Percentiles rank a stretch among this genome's conserved stretches.
Evolutionary conservation across 1,140 invertebrate genomes (phyloP).

Genomic region (Diprion similis): DNA sequence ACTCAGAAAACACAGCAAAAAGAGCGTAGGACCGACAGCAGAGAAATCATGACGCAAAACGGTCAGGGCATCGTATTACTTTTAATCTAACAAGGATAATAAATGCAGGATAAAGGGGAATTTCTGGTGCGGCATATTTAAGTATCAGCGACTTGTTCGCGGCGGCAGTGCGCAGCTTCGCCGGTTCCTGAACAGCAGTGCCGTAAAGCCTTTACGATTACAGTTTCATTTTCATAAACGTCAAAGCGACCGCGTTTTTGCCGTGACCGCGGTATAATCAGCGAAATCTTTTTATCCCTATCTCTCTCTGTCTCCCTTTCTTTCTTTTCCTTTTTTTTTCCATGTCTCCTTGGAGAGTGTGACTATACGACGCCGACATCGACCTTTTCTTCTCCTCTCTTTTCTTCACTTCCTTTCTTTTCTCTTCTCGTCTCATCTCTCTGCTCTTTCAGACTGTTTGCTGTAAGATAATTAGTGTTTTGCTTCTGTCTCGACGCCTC

Average conservation of each 20-base stretch:
- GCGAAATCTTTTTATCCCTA: no score
- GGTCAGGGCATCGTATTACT: no score
- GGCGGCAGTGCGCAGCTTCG: background rate
- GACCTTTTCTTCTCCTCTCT: conserved; percentile 5
- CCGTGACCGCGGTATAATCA: background rate
- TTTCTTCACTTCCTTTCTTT: conserved; percentile 10
- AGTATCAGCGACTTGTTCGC: background rate
- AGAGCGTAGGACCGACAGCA: no score
- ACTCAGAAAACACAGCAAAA: no score
- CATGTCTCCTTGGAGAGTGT: conserved; percentile 1
- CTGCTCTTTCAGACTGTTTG: conserved; percentile 37
- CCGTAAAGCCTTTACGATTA: conserved; percentile 61
- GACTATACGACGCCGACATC: conserved; percentile 23
- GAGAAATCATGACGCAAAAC: no score
- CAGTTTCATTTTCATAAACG: conserved; percentile 63
- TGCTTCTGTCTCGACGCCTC: conserved; percentile 29
- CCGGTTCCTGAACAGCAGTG: conserved; percentile 28
- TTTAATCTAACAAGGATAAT: no score
- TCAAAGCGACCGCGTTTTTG: conserved; percentile 55
- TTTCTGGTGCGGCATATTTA: no score
- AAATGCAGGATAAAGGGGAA: no score
- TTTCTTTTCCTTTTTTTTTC: no score
- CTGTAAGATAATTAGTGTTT: conserved; percentile 58
- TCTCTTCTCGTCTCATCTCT: conserved; percentile 10
- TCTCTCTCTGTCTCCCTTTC: no score